Conservation (phyloP, 2,888 invertebrate genomes). For the Oligia latruncula region DNA sequence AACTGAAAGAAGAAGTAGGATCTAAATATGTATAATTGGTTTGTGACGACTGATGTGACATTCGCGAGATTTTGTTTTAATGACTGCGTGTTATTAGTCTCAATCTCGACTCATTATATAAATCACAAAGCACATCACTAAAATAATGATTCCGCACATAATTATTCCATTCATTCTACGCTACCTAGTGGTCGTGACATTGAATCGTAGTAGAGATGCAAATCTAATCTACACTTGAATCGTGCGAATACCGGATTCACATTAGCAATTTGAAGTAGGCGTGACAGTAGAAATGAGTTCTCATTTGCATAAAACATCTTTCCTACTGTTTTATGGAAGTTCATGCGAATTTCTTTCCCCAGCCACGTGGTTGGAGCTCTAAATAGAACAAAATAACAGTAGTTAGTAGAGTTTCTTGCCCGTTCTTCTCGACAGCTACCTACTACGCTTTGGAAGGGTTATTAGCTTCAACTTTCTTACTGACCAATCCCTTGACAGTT, state of each 20-base stretch:
- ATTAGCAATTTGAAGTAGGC: slow-evolving; percentile 45
- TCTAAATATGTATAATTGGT: background rate
- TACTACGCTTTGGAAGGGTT: background rate
- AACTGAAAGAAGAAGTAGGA: background rate
- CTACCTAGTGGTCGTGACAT: slow-evolving; percentile 57
- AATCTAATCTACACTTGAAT: slow-evolving; percentile 46
- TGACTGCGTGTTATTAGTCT: background rate
- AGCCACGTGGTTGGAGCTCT: background rate
- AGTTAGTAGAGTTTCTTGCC: background rate
- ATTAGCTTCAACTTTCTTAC: background rate
- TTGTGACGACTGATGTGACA: background rate
- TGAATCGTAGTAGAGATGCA: slow-evolving; percentile 33
- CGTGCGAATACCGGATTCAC: slow-evolving; percentile 50
- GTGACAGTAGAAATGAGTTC: slow-evolving; percentile 42
- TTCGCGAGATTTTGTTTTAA: background rate
- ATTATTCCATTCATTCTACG: slow-evolving; percentile 14
- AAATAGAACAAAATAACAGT: background rate
- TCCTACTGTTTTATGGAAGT: slow-evolving; percentile 2
- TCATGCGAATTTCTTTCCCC: background rate
- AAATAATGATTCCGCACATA: slow-evolving; percentile 26
- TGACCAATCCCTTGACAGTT: too few species aligned
- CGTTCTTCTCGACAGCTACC: background rate
- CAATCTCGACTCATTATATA: slow-evolving; percentile 1
- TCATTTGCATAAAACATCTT: slow-evolving; percentile 55
- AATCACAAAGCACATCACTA: slow-evolving; percentile 30